Evolutionary conservation across 2,888 invertebrate species (phyloP).

Genomic region (Charanyca ferruginea): DNA sequence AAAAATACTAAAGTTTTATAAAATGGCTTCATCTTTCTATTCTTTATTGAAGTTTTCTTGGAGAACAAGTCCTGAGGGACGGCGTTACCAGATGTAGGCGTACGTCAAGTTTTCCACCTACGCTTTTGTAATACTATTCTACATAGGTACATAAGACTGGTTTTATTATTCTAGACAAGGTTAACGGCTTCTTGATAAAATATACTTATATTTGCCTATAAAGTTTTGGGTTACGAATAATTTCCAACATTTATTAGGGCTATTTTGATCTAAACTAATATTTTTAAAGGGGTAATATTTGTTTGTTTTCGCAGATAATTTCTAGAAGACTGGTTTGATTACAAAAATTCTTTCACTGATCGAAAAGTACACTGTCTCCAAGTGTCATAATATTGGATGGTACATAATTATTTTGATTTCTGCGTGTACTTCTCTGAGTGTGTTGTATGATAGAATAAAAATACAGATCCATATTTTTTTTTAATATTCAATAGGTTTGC

Average conservation of each 20-base stretch:
- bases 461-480: no score
- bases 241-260: background rate
- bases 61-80: background rate
- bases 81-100: background rate
- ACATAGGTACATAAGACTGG: background rate
- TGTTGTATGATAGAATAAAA: background rate
- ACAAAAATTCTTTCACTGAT: no score
- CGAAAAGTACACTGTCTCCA: no score
- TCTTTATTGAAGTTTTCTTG: constrained; percentile 1
- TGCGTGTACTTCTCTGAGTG: no score
- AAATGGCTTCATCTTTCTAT: constrained; percentile 14
- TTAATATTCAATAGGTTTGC: no score
- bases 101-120: background rate
- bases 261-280: background rate
- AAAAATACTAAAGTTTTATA: background rate
- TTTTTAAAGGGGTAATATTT: no score
- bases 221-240: background rate
- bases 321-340: no score
- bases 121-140: background rate
- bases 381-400: no score
- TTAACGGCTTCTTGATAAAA: background rate
- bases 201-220: background rate
- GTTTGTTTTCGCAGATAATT: no score
- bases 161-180: constrained; percentile 12
- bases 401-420: no score